Evolutionary conservation across 2,113 vertebrate genomes (phyloP).

Genomic region (Merops nubicus): DNA sequence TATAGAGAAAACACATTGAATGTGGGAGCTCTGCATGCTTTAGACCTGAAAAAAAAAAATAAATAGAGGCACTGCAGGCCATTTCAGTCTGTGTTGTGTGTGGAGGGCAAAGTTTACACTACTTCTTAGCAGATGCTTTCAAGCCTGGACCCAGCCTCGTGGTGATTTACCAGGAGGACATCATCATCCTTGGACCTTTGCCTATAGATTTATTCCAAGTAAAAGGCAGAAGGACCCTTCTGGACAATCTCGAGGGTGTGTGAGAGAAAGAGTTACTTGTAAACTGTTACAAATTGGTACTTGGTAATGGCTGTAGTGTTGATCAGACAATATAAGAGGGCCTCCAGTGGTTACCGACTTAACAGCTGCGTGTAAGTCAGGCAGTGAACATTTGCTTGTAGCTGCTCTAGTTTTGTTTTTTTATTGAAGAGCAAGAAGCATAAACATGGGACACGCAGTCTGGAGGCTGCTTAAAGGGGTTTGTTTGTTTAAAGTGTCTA

Average conservation of each 20-base stretch:
- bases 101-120: constrained; percentile 49
- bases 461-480: constrained; percentile 60
- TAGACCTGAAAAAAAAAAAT: constrained; percentile 36
- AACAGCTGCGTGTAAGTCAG: constrained; percentile 74
- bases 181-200: constrained; percentile 64
- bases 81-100: constrained; percentile 52
- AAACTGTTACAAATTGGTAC: constrained; percentile 75
- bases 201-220: constrained; percentile 66
- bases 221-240: constrained; percentile 66
- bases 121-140: constrained; percentile 39
- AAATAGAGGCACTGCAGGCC: constrained; percentile 52
- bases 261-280: constrained; percentile 69
- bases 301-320: constrained; percentile 70
- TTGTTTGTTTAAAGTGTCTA: constrained; percentile 50
- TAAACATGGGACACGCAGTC: constrained; percentile 64
- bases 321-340: constrained; percentile 69
- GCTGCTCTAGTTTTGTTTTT: constrained; percentile 70
- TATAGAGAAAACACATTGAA: background rate
- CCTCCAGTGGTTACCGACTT: constrained; percentile 68
- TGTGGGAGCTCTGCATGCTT: constrained; percentile 4
- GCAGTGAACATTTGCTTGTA: constrained; percentile 71
- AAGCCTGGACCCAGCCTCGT: background rate
- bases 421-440: constrained; percentile 72
- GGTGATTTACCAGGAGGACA: constrained; percentile 47
- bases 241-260: constrained; percentile 55